phyloP scores from a whole-genome alignment of 2,888 invertebrate genomes.

The Stegophylla sp. region DNA sequence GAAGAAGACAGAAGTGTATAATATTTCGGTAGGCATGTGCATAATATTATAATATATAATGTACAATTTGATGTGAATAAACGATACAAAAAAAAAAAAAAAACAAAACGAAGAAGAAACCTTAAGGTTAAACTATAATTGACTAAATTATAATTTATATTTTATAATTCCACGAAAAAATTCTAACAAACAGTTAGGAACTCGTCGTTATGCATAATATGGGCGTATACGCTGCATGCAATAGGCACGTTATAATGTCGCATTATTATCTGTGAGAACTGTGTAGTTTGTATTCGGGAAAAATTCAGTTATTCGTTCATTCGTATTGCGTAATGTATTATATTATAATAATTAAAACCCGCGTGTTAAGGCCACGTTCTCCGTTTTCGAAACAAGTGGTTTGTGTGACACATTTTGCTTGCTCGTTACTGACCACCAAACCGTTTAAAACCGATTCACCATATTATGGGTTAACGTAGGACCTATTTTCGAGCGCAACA shows the following conservation, averaged over 20 bases:
- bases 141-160: too few species aligned
- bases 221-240: background rate
- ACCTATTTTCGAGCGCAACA: too few species aligned
- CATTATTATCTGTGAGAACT: conserved; percentile 1
- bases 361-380: conserved; percentile 12
- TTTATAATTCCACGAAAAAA: background rate
- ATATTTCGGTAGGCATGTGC: too few species aligned
- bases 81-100: too few species aligned
- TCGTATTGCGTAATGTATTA: background rate
- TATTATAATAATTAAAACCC: conserved; percentile 11
- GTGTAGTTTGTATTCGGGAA: conserved; percentile 10
- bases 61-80: too few species aligned
- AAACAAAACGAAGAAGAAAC: too few species aligned
- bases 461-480: too few species aligned
- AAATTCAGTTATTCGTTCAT: conserved; percentile 18
- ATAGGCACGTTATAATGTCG: background rate
- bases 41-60: too few species aligned
- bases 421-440: too few species aligned
- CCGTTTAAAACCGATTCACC: too few species aligned
- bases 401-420: background rate
- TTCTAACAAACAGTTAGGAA: background rate
- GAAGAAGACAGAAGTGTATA: too few species aligned
- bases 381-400: conserved; percentile 29
- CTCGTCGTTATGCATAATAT: background rate
- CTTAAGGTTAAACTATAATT: too few species aligned